Evolutionary conservation across 1,140 invertebrate species (phyloP).

Genomic region (Druon quercuslanigerum): DNA sequence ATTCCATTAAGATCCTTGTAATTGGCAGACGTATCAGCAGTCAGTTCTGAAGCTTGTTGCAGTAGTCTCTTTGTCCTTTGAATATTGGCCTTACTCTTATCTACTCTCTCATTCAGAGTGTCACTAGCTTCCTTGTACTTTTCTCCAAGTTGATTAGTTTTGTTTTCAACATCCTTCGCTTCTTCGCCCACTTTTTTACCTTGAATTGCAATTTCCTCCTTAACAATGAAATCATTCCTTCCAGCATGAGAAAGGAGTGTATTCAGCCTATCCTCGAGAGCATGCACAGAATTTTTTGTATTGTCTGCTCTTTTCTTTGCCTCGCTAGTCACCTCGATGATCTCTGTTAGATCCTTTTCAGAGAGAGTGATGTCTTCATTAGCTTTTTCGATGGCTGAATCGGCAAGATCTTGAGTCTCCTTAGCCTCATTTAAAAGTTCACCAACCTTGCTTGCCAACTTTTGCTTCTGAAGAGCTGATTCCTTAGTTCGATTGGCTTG

Average conservation of each 20-base stretch:
- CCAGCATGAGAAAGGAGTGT: slow-evolving; percentile 85
- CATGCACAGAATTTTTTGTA: slow-evolving; percentile 82
- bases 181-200: slow-evolving; percentile 76
- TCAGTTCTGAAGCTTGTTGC: slow-evolving; percentile 84
- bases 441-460: slow-evolving; percentile 71
- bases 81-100: slow-evolving; percentile 81
- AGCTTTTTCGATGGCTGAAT: slow-evolving; percentile 86
- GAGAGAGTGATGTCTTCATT: slow-evolving; percentile 86
- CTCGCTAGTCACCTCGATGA: slow-evolving; percentile 82
- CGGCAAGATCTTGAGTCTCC: slow-evolving; percentile 86
- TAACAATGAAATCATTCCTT: slow-evolving; percentile 82
- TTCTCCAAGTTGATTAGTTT: slow-evolving; percentile 75
- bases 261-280: slow-evolving; percentile 79
- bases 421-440: slow-evolving; percentile 81
- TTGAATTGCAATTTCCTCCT: slow-evolving; percentile 77
- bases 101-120: slow-evolving; percentile 78
- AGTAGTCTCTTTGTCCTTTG: slow-evolving; percentile 84
- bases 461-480: slow-evolving; percentile 64
- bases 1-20: slow-evolving; percentile 84
- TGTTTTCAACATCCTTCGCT: slow-evolving; percentile 76
- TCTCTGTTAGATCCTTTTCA: slow-evolving; percentile 84
- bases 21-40: slow-evolving; percentile 84
- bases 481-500: slow-evolving; percentile 87
- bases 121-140: slow-evolving; percentile 79
- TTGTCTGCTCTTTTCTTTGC: slow-evolving; percentile 85